These are phyloP conservation scores for Lepidocyrtoides sp. DNA, from an alignment of 2,888 invertebrate genomes.

Conservation along the genomic window DNA sequence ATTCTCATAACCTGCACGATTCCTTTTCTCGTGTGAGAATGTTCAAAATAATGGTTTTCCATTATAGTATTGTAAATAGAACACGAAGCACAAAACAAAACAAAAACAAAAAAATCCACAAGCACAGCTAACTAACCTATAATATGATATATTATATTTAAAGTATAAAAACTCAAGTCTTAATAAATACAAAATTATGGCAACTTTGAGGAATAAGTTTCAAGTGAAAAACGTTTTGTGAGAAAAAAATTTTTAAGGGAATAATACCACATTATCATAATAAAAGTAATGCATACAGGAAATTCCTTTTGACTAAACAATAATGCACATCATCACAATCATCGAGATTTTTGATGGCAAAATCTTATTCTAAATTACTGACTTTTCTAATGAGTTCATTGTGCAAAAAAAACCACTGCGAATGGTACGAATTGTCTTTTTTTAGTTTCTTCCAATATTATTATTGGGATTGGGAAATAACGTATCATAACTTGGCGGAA, in stretches of 20 bases:
- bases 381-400: slow-evolving; percentile 13
- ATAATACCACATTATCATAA: background rate
- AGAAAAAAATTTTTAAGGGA: background rate
- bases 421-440: too few species aligned
- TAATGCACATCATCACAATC: background rate
- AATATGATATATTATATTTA: background rate
- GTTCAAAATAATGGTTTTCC: background rate
- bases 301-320: slow-evolving; percentile 27
- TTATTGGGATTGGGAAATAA: slow-evolving; percentile 71
- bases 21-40: background rate
- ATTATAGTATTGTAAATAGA: background rate
- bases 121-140: background rate
- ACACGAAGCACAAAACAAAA: background rate
- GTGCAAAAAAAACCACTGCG: background rate
- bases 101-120: background rate
- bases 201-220: slow-evolving; percentile 12
- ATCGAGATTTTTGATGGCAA: background rate
- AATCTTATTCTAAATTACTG: background rate
- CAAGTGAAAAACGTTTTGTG: background rate
- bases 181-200: slow-evolving; percentile 36
- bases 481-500: slow-evolving; percentile 80
- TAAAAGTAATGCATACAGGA: slow-evolving; percentile 14
- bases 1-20: background rate
- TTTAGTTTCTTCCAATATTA: background rate
- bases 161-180: background rate